Evolutionary conservation across 2,113 vertebrate genomes (phyloP).

Genomic region (Larimichthys polyactis): DNA sequence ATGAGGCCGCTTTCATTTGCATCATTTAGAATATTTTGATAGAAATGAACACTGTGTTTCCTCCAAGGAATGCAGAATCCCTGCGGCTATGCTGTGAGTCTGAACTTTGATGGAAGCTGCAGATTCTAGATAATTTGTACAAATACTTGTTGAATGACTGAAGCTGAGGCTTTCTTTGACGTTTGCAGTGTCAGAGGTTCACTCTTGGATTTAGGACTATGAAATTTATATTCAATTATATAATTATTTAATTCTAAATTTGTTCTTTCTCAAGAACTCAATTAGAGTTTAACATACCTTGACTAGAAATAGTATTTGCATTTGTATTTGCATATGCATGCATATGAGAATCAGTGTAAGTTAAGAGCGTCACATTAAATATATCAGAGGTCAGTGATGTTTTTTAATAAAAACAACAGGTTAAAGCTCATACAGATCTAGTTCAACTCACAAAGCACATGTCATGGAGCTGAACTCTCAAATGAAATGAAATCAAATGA

Average conservation of each 20-base stretch:
- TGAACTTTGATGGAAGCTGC: too few relatives aligned
- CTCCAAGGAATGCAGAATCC: not conserved
- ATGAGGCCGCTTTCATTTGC: conserved; percentile 11
- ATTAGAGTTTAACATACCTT: not conserved
- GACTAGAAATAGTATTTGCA: not conserved
- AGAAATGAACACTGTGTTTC: not conserved
- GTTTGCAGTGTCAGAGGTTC: not conserved
- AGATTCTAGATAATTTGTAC: conserved; percentile 2
- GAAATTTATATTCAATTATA: not conserved
- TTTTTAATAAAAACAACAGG: not conserved
- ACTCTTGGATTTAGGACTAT: not conserved
- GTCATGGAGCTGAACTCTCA: not conserved
- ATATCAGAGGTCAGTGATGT: not conserved
- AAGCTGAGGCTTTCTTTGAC: conserved; percentile 2
- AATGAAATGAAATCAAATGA: not conserved
- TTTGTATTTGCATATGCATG: too few relatives aligned
- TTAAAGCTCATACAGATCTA: not conserved
- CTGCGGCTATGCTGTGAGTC: not conserved
- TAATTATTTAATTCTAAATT: not conserved
- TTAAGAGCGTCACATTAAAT: not conserved
- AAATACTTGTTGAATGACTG: not conserved
- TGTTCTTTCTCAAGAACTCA: not conserved
- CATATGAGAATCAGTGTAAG: not conserved
- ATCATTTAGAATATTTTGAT: conserved; percentile 6
- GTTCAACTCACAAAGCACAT: not conserved